Evolutionary conservation across 2,888 invertebrate genomes (phyloP), one percentile per base, ranked within the genome.

Genomic region (Cephus nigrinus): DNA sequence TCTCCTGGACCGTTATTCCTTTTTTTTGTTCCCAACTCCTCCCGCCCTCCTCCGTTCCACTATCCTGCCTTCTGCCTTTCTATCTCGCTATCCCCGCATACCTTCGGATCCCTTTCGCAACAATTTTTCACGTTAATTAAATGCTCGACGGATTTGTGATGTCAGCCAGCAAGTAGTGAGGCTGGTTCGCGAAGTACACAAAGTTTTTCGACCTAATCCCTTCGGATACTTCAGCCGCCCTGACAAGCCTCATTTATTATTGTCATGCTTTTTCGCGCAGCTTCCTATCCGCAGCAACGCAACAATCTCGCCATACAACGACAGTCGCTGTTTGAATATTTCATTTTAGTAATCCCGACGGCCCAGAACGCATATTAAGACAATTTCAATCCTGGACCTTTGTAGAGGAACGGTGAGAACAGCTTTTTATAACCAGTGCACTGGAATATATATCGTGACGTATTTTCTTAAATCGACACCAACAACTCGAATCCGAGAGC

Each of bases 191-290:
- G 71, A 23, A 71, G 71, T 71, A 71, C 71, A 71, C 71, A 71
- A 71, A 71, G 71, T 71, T 71, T 71, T 71, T 71, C 33, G 32
- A 5, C 71, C 33, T 71, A 71, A 71, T 71, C 71, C 71, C 71
- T 55, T 15, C 71, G 71, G 71, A 71, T 71, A 71, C 33, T 71
- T 71, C 32, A 33, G 33, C 31, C 71, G 2, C 31, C 71, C 71
- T 71, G 82, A 81, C 79, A 83, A 82, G 84, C 78, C 83, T 84
- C 82, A 81, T 84, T 83, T 83, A 84, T 86, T 86, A 86, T 83
- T 82, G 83, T 84, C 86, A 81, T 84, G 81, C 76, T 78, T 82
- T 84, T 81, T 79, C 81, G 78, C 82, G 83, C 74, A 55, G 79
- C 78, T 79, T 81, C 80, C 78, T 81, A 83, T 83, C 82, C 76